Conservation (phyloP, 2,888 invertebrate genomes). For the Epirrita christyi region DNA sequence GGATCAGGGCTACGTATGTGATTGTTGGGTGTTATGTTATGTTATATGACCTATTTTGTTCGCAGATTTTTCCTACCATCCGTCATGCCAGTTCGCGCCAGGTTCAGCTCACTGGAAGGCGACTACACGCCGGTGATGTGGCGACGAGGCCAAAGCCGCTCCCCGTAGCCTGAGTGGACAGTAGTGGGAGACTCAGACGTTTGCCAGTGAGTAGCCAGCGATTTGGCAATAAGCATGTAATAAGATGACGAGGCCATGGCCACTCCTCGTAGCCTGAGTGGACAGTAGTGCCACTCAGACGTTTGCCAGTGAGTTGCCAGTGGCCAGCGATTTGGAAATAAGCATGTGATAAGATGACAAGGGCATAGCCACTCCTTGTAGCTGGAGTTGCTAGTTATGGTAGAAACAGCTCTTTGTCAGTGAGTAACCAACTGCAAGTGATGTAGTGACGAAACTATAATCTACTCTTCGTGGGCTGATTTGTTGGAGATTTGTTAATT, state of each 20-base stretch:
- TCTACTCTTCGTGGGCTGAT: too few species aligned
- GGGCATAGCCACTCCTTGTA: slow-evolving; percentile 20
- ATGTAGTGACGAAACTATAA: slow-evolving; percentile 73
- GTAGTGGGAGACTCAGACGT: slow-evolving; percentile 45
- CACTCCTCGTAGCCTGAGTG: slow-evolving; percentile 27
- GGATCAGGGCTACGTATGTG: too few species aligned
- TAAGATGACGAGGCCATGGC: too few species aligned
- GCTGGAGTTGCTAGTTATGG: slow-evolving; percentile 17
- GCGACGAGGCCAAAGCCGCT: slow-evolving; percentile 78
- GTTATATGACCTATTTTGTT: slow-evolving; percentile 27
- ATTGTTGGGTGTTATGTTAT: too few species aligned
- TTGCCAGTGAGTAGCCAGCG: slow-evolving; percentile 56
- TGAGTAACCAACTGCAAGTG: slow-evolving; percentile 55
- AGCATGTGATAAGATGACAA: too few species aligned
- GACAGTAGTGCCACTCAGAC: slow-evolving; percentile 28
- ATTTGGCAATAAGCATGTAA: too few species aligned
- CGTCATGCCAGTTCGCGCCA: slow-evolving; percentile 68
- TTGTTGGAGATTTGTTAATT: too few species aligned
- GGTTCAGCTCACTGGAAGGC: slow-evolving; percentile 68
- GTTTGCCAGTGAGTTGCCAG: slow-evolving; percentile 53
- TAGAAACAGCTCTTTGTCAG: slow-evolving; percentile 48
- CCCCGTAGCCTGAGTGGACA: slow-evolving; percentile 64
- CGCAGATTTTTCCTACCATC: slow-evolving; percentile 43
- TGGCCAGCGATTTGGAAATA: slow-evolving; percentile 47
- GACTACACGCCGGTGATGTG: slow-evolving; percentile 77